Conservation (phyloP, 2,797 vertebrate species). For the Lepus townsendii region DNA sequence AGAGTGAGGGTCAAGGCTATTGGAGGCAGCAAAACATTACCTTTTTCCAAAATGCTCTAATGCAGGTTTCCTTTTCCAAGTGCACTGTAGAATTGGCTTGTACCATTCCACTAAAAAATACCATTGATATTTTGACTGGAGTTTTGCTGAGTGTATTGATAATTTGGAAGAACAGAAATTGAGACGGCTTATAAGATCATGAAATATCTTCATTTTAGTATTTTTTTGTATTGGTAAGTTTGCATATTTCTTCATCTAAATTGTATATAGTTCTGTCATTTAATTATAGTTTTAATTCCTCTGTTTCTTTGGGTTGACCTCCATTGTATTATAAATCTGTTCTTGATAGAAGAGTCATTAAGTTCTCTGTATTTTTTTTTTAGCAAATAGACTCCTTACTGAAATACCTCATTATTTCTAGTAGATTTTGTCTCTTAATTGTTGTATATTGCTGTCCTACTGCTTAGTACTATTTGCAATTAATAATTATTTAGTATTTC, state of each 20-base stretch:
- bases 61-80: constrained; percentile 9
- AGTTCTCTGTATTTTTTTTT: constrained; percentile 2
- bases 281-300: constrained; percentile 25
- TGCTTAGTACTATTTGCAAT: neutral
- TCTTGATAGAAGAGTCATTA: constrained; percentile 3
- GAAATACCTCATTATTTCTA: constrained; percentile 31
- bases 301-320: neutral
- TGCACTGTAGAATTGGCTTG: neutral
- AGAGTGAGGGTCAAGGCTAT: neutral
- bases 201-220: constrained; percentile 46
- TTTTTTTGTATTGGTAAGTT: neutral
- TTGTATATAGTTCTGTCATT: neutral
- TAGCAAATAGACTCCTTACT: neutral
- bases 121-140: neutral
- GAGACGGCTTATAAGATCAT: neutral
- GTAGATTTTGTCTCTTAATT: neutral
- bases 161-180: neutral
- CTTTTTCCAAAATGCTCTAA: neutral
- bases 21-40: neutral
- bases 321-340: neutral
- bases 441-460: neutral
- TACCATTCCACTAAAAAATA: neutral
- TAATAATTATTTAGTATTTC: constrained; percentile 17
- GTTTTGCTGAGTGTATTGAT: neutral
- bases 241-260: neutral